Percentiles rank a stretch among this genome's conserved stretches.
These are phyloP conservation scores for Hybognathus amarus DNA, from an alignment of 2,797 vertebrate species.

Conservation along the genomic window DNA sequence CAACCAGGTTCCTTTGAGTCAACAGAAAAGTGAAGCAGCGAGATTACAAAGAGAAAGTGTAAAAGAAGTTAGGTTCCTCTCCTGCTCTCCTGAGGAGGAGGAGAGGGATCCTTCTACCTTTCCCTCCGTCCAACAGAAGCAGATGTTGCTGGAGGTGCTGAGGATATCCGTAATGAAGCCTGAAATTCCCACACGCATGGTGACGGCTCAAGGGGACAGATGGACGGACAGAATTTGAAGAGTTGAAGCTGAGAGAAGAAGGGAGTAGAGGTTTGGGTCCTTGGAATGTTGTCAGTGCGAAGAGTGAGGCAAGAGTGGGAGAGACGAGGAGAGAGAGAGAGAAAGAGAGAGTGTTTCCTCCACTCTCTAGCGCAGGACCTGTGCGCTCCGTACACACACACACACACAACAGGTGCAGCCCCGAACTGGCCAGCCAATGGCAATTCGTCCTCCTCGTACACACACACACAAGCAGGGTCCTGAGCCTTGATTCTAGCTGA, in stretches of 20 bases:
- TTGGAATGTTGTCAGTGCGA: conserved; percentile 54
- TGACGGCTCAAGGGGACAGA: conserved; percentile 59
- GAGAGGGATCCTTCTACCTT: conserved; percentile 65
- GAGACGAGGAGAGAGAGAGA: conserved; percentile 14
- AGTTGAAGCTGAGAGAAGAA: conserved; percentile 56
- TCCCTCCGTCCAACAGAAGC: conserved; percentile 79
- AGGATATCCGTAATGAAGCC: conserved; percentile 80
- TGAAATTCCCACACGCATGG: conserved; percentile 78
- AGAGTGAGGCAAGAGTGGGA: conserved; percentile 49
- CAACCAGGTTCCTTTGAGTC: not conserved
- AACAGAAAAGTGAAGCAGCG: not conserved
- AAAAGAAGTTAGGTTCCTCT: conserved; percentile 47
- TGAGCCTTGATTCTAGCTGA: conserved; percentile 31
- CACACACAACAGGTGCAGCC: conserved; percentile 65
- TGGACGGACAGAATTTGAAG: conserved; percentile 38
- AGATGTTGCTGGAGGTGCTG: conserved; percentile 76
- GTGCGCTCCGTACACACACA: conserved; percentile 33
- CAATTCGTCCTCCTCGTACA: conserved; percentile 26
- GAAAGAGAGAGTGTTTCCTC: conserved; percentile 52
- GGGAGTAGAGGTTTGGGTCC: conserved; percentile 47
- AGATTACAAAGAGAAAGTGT: conserved; percentile 18
- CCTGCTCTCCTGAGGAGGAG: conserved; percentile 41
- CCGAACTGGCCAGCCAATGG: conserved; percentile 41
- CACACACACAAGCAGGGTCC: not conserved
- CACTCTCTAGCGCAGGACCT: conserved; percentile 64